Conservation (phyloP, 2,888 invertebrate genomes). For the Epirrhoe alternata region DNA sequence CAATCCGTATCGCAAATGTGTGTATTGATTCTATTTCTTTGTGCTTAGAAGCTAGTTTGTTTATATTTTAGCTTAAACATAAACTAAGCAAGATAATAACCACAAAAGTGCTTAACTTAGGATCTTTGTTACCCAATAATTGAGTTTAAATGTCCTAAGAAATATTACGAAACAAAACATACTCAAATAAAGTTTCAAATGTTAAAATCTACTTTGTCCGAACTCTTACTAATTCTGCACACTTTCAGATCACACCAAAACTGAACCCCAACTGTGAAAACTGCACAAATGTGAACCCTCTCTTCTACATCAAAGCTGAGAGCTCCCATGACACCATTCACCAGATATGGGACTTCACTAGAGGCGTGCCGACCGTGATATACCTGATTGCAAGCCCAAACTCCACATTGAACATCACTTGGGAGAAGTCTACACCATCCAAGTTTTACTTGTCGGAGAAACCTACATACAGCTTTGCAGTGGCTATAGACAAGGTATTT, state of each 20-base stretch:
- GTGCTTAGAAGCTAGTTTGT: constrained; percentile 5
- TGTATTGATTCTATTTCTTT: not conserved
- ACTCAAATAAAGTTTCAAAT: too few relatives aligned
- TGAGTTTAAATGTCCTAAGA: too few relatives aligned
- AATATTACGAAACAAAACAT: too few relatives aligned
- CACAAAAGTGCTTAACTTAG: too few relatives aligned
- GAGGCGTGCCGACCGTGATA: constrained; percentile 84
- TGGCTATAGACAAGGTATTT: constrained; percentile 86
- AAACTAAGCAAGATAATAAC: too few relatives aligned
- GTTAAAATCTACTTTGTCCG: not conserved
- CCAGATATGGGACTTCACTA: constrained; percentile 88
- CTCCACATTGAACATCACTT: constrained; percentile 77
- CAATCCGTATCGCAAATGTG: not conserved
- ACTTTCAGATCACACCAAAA: constrained; percentile 63
- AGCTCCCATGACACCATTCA: constrained; percentile 86
- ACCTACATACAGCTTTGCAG: constrained; percentile 85
- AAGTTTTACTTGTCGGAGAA: constrained; percentile 72
- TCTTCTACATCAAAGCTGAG: constrained; percentile 83
- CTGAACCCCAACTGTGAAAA: constrained; percentile 69
- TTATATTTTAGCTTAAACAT: not conserved
- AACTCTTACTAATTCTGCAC: not conserved
- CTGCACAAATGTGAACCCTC: constrained; percentile 63
- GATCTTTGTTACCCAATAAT: too few relatives aligned
- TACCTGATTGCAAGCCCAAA: constrained; percentile 78
- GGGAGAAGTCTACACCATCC: constrained; percentile 54